Percentiles rank a stretch among this genome's conserved stretches.
Conservation (phyloP, 2,113 vertebrate species). For the Crotalus viridis region DNA sequence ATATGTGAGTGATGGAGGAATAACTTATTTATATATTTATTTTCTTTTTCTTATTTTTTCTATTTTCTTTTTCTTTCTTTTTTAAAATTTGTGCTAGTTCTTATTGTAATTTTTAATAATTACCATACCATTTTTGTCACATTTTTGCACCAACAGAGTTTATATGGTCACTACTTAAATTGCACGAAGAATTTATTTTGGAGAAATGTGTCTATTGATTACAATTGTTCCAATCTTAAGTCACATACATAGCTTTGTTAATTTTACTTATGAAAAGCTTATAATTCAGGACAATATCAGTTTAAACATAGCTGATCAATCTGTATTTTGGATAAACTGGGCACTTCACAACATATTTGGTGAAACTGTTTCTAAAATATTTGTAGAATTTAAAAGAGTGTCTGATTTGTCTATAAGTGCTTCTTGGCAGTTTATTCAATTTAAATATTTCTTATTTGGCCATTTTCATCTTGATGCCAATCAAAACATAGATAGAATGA, state of each 20-base stretch:
- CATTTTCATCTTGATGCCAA: not conserved
- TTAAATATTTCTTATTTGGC: not conserved
- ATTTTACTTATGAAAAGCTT: not conserved
- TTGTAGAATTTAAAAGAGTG: not conserved
- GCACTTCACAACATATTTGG: not conserved
- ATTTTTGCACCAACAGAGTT: not conserved
- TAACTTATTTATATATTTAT: no score
- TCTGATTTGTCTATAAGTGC: not conserved
- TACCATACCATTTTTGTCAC: not conserved
- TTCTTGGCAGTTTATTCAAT: not conserved
- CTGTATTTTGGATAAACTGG: not conserved
- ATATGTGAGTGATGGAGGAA: no score
- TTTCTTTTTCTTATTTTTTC: no score
- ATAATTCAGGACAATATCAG: not conserved
- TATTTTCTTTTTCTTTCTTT: no score
- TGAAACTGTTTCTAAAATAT: not conserved
- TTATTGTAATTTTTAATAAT: no score
- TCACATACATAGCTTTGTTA: not conserved
- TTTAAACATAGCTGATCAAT: not conserved
- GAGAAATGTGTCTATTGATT: not conserved
- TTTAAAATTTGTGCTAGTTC: no score
- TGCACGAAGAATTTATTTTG: not conserved
- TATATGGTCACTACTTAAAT: not conserved
- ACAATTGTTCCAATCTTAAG: not conserved
- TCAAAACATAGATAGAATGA: constrained; percentile 19